A percentile compares a stretch with the other conserved stretches of the same genome.
Conservation (phyloP, 1,140 invertebrate species). For the Macrobrachium rosenbergii region DNA sequence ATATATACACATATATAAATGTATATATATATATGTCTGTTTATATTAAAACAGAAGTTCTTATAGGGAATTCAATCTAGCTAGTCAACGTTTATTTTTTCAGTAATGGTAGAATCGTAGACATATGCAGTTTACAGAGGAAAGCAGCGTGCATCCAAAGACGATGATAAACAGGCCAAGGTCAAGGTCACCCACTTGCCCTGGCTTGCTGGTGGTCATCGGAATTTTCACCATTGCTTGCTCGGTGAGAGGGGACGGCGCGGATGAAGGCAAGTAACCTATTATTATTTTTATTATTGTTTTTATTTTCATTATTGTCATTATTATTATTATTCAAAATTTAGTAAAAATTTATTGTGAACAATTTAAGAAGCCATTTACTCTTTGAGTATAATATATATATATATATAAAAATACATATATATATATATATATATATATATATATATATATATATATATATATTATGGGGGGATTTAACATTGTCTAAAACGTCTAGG, state of each 20-base stretch:
- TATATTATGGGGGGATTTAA: too few relatives aligned
- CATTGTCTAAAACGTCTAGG: too few relatives aligned
- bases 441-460: constrained; percentile 2
- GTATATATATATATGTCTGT: constrained; percentile 23
- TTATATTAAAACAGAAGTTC: neutral
- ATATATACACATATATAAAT: constrained; percentile 42
- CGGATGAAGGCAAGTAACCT: too few relatives aligned
- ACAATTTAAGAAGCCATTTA: neutral
- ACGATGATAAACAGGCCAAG: too few relatives aligned
- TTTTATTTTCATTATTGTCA: too few relatives aligned
- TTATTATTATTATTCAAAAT: neutral
- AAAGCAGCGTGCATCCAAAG: neutral
- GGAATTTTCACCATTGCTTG: too few relatives aligned
- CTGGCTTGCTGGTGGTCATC: too few relatives aligned
- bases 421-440: constrained; percentile 8
- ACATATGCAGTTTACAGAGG: neutral
- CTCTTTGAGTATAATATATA: neutral
- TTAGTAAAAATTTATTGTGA: neutral
- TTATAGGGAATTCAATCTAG: neutral
- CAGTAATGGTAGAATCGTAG: neutral
- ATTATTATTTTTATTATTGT: too few relatives aligned
- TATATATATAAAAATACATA: constrained; percentile 20
- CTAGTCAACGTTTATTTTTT: too few relatives aligned
- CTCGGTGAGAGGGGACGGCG: neutral
- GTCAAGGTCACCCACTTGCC: too few relatives aligned